Evolutionary conservation across 2,113 vertebrate genomes (phyloP), one percentile per base, ranked within the genome.

Genomic region (Nibea coibor): DNA sequence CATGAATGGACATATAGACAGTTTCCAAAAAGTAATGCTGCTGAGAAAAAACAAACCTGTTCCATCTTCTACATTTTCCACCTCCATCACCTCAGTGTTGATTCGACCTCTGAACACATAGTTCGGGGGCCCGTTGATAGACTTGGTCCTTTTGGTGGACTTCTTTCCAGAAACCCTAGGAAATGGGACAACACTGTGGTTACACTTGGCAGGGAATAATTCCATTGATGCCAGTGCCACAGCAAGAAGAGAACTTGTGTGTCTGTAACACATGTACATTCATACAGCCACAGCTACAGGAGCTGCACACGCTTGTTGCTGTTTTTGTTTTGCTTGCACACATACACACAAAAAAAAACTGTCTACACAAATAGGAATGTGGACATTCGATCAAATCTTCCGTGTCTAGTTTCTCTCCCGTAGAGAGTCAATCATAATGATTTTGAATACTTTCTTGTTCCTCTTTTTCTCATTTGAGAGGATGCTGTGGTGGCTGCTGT

Each of bases 61-160:
- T 86, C 98, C 98, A 24, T 99, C 98, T 84, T 99, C 98, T 78
- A 99, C 97, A 26, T 99, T 99, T 93, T 99, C 98, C 85, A 99
- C 98, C 90, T 99, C 98, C 98, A 99, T 99, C 89, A 99, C 98
- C 89, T 99, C 98, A 0, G 98, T 99, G 94, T 99, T 99, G 94
- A 99, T 99, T 51, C 98, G 94, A 3, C 98, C 98, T 78, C 98
- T 96, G 96, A 99, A 99, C 90, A 99, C 95, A 83, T 98, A 99
- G 58, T 35, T 1, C 31, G 96, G 95, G 65, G 97, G 97, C 45
- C 97, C 98, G 0, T 98, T 99, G 93, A 98, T 96, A 43, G 98
- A 99, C 89, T 99, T 99, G 65, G 97, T 98, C 93, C 98, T 96
- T 89, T 98, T 99, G 58, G 96, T 96, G 64, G 98, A 68, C 85